Base-by-base conservation (phyloP, 2,113 vertebrate genomes). In the Chunga burmeisteri region DNA sequence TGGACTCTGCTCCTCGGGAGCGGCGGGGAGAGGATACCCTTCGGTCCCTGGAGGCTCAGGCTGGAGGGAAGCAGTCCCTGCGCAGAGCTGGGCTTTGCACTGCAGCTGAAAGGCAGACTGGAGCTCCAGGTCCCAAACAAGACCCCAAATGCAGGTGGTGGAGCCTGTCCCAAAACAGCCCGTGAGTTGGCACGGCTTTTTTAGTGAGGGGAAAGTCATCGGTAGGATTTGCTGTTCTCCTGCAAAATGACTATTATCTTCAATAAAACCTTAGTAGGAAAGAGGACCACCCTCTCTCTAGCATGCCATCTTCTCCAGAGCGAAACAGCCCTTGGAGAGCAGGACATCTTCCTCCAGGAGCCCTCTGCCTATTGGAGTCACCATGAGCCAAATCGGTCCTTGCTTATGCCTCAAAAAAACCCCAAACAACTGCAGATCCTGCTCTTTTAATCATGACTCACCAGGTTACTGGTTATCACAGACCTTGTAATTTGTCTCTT, bases 21-120 rank as follows among this genome's bases (percentile, higher is more conserved):
- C 38, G 52, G 52, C 2, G 0, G 29, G 42, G 46, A 30, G 62
- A 81, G 77, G 25, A n/a, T 66, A 62, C 66, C 32, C 58, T 82
- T 72, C 3, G 1, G 29, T 50, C 61, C 40, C 50, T 0, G 0
- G 2, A 59, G 52, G 30, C 47, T 74, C 49, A 42, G 32, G 4
- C 52, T 92, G 94, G 74, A 67, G 83, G 66, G 77, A 71, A 70
- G 63, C 21, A 36, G 42, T 20, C 26, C 36, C 53, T 16, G 17
- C 53, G 42, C 18, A 55, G n/a, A 70, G 20, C n/a, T 78, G 30
- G 13, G 16, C 38, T 27, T 22, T 10, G 6, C 36, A 1, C n/a
- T 52, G 62, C 50, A 67, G 71, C 88, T 81, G 68, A 67, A 75
- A 55, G 44, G 40, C 66, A 68, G 49, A 29, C 9, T 21, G 21